These are phyloP conservation scores for Petroica traversi DNA, from an alignment of 2,113 vertebrate genomes.

Conservation along the genomic window DNA sequence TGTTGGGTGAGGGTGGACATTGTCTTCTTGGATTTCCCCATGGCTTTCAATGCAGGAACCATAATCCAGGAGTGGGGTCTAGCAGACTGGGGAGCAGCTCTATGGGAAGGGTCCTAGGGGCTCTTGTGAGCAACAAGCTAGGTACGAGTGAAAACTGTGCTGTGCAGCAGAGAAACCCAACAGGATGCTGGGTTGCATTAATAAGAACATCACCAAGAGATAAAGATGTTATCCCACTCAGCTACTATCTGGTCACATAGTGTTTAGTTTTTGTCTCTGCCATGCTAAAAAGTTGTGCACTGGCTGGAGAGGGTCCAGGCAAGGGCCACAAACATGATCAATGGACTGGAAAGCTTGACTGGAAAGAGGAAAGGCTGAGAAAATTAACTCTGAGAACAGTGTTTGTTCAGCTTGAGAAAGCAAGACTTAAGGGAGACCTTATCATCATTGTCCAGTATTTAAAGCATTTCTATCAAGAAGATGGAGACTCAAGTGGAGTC, in stretches of 20 bases:
- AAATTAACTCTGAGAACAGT: neutral
- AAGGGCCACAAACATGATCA: neutral
- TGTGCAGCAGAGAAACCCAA: neutral
- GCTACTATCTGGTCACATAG: neutral
- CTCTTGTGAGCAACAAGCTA: fast-evolving
- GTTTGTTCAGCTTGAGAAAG: neutral
- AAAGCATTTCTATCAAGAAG: neutral
- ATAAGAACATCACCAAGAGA: neutral
- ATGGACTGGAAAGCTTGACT: neutral
- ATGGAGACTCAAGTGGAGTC: neutral
- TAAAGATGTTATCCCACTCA: neutral
- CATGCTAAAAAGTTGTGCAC: too few species aligned
- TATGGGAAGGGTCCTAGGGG: neutral
- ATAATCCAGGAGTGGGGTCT: neutral
- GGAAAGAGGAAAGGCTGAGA: neutral
- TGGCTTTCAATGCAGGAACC: neutral
- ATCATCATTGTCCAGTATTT: neutral
- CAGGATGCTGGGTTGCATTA: neutral
- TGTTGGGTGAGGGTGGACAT: too few species aligned
- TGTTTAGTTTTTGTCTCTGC: neutral
- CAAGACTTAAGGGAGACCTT: neutral
- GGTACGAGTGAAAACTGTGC: neutral
- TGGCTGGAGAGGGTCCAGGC: neutral
- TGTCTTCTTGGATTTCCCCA: neutral
- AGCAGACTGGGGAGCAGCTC: neutral